Evolutionary conservation across 1,140 invertebrate species (phyloP).

Genomic region (Nomia melanderi): DNA sequence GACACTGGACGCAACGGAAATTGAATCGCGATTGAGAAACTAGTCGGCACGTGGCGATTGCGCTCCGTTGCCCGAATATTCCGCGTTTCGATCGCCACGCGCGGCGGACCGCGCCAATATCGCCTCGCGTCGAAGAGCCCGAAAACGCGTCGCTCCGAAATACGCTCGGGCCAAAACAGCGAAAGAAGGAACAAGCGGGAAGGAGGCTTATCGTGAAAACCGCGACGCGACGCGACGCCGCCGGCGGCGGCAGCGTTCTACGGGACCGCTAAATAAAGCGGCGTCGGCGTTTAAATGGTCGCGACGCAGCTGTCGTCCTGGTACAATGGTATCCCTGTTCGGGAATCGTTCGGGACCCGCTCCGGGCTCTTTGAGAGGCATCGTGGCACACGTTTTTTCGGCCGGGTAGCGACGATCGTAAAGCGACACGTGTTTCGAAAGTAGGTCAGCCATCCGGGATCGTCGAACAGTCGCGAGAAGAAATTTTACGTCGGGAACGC

Average conservation of each 20-base stretch:
- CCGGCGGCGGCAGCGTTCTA: not conserved
- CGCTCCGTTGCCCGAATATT: too few relatives aligned
- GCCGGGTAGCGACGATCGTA: slow-evolving; percentile 39
- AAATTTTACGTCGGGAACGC: slow-evolving; percentile 11
- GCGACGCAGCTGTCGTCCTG: slow-evolving; percentile 53
- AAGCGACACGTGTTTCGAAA: slow-evolving; percentile 53
- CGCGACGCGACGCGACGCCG: too few relatives aligned
- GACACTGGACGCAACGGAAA: too few relatives aligned
- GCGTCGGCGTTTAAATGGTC: slow-evolving; percentile 29
- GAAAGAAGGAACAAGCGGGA: not conserved
- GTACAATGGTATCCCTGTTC: slow-evolving; percentile 62
- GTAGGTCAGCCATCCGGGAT: slow-evolving; percentile 32
- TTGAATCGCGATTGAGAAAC: too few relatives aligned
- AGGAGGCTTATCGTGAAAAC: slow-evolving; percentile 18
- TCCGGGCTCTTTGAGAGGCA: slow-evolving; percentile 54
- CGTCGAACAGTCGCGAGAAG: not conserved
- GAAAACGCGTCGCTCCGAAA: not conserved
- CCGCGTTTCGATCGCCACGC: too few relatives aligned
- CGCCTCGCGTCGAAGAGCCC: not conserved
- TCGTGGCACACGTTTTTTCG: slow-evolving; percentile 50
- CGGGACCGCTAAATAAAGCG: slow-evolving; percentile 35
- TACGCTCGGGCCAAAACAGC: not conserved
- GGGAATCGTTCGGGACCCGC: not conserved
- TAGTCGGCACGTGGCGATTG: too few relatives aligned
- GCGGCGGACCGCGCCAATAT: too few relatives aligned